A percentile compares a stretch with the other conserved stretches of the same genome.
These are phyloP conservation scores for Miniopterus natalensis DNA, from an alignment of 2,113 vertebrate genomes.

Conservation along the genomic window DNA sequence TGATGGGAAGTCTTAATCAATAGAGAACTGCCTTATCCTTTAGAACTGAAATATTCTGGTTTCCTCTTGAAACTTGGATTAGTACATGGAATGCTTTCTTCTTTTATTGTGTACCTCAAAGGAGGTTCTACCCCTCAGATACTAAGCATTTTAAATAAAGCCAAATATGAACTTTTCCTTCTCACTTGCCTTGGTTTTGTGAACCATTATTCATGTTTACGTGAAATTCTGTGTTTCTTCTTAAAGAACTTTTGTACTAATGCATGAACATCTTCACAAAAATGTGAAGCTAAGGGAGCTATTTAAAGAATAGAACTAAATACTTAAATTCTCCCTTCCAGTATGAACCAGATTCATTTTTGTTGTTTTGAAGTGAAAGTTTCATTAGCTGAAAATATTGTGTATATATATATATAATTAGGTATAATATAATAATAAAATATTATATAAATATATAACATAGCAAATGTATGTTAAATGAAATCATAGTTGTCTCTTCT, in stretches of 20 bases:
- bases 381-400: conserved; percentile 32
- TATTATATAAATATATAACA: not conserved
- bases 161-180: conserved; percentile 37
- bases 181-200: conserved; percentile 68
- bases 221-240: conserved; percentile 65
- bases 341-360: conserved; percentile 37
- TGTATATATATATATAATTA: conserved; percentile 22
- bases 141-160: conserved; percentile 59
- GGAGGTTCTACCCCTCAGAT: not conserved
- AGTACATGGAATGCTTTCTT: not conserved
- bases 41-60: not conserved
- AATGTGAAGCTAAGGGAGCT: conserved; percentile 58
- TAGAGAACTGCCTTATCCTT: conserved; percentile 3
- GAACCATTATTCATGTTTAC: conserved; percentile 71
- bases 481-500: conserved; percentile 1
- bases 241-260: conserved; percentile 61
- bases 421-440: conserved; percentile 14
- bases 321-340: conserved; percentile 46
- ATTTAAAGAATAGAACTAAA: conserved; percentile 45
- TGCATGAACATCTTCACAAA: conserved; percentile 70
- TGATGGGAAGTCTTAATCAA: not conserved
- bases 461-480: not conserved
- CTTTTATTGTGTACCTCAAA: not conserved
- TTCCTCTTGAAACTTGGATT: not conserved
- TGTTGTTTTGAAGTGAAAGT: conserved; percentile 34